Evolutionary conservation across 1,140 invertebrate species (phyloP), one percentile per base, ranked within the genome.

Genomic region (Venustaconcha ellipsiformis): DNA sequence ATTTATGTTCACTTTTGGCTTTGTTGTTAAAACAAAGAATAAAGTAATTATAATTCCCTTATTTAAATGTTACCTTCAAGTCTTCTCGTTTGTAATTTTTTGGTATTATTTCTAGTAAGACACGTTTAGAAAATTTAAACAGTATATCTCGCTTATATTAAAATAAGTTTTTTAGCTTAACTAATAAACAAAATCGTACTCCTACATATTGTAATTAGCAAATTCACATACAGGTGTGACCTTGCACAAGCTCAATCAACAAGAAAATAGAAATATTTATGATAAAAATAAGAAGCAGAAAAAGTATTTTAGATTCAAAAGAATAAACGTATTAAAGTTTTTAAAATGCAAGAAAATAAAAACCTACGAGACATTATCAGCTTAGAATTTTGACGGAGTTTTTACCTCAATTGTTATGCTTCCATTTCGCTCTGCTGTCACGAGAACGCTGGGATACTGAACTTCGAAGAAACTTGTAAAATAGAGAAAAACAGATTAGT

Each of bases 401-500:
- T 55, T 37, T 75, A 78, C 80, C 78, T 62, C 67, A 5, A 82
- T 78, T 17, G 80, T 78, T 2, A 82, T 60, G 62, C 80, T 82
- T 57, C 80, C 80, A 23, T 76, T 73, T 5, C 66, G 67, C 55
- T 82, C 80, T 23, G 80, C 78, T 12, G 76, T 68, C 4, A 82
- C 69, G 15, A 71, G 70, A 15, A 82, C 78, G 76, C 76, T 80
- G 15, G 78, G 80, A 57, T 82, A 82, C 23, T 79, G 80, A 57
- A 82, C 79, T 48, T 82, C 80, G 62, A 82, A 82, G 72, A 82
- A 82, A 62, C 80, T 82, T 58, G 58, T 74, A 79, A 63, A 71
- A 56, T 59, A 57, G 14, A 30, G 14, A 14, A 37, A 37, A 37
- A 37, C 37, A 37, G 4, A 37, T 37, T 37, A 37, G 37, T 37